Base-by-base conservation (phyloP, 2,888 invertebrate genomes). In the Yponomeuta malinellus region DNA sequence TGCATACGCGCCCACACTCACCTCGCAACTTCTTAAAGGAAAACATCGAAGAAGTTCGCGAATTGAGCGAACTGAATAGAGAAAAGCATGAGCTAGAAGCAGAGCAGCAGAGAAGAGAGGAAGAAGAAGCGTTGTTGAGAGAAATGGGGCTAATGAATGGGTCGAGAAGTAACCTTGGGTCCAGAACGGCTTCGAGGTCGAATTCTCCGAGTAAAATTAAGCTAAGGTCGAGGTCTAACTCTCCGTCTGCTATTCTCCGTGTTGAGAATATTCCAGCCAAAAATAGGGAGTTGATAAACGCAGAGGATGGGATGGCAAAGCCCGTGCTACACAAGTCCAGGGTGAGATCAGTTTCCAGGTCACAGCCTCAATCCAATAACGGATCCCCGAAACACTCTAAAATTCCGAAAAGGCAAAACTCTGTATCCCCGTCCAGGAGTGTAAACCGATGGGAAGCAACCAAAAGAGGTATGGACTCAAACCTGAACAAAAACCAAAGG, bases 341-440 rank as follows among this genome's bases (percentile, higher is more conserved):
- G 74, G 70, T 89, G 1, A 79, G 87, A 73, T 81, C 87, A 6
- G 77, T 88, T 0, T 88, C 92, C 0, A 89, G 83, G 76, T 91
- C 92, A 1, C 89, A 88, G 74, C 91, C 93, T 0, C 90, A 92
- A 74, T 92, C 92, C 0, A 90, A 87, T 71, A 88, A 86, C 71
- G 88, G 84, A n/a, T 92, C 93, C 2, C 93, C 93, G 9, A 90
- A 88, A 76, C 85, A 89, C 77, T 90, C 93, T 0, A 92, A 91
- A 78, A 92, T 93, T 77, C 92, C 93, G 5, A 89, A 88, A 79
- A 78, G 92, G 71, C 92, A 92, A 78, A 87, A 78, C 69, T 93
- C 92, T 1, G 87, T 90, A 0, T 92, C 92, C 1, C 93, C 93
- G 2, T 80, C 83, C 1, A 84, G 90, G 76, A 79, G 74, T 9